These are phyloP conservation scores for Suillia variegata DNA, from an alignment of 2,888 invertebrate species.

Conservation along the genomic window DNA sequence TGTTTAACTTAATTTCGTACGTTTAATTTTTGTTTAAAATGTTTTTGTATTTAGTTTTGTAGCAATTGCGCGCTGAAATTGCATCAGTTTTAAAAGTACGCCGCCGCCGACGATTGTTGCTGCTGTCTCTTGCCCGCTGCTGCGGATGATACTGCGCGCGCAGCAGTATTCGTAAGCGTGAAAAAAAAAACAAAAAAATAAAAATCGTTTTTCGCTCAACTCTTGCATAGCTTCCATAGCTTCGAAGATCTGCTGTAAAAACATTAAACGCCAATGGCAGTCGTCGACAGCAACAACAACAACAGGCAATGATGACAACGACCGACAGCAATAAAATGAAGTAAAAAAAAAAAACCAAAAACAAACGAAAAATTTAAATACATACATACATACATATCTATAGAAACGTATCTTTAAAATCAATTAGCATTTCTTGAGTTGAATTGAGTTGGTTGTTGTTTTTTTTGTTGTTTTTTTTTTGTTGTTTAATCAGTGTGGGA, in stretches of 20 bases:
- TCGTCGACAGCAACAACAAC: neutral
- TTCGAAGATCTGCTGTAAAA: neutral
- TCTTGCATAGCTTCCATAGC: too few relatives aligned
- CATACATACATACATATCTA: too few relatives aligned
- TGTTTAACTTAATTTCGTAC: too few relatives aligned
- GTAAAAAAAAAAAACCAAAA: too few relatives aligned
- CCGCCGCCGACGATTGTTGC: neutral
- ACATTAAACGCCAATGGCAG: neutral
- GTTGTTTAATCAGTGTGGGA: slow-evolving; percentile 26
- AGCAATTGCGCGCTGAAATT: slow-evolving; percentile 18
- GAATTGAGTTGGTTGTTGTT: too few relatives aligned
- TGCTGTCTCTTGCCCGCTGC: neutral
- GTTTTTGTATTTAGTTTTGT: neutral
- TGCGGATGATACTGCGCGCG: neutral
- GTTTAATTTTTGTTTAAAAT: slow-evolving; percentile 5
- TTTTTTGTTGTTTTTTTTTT: too few relatives aligned
- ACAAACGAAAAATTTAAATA: too few relatives aligned
- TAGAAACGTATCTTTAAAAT: slow-evolving; percentile 12
- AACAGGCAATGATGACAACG: neutral
- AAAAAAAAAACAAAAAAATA: too few relatives aligned
- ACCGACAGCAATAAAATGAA: neutral
- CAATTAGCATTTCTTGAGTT: slow-evolving; percentile 19
- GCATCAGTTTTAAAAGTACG: slow-evolving; percentile 23
- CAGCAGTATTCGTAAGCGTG: too few relatives aligned
- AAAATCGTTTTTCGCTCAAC: too few relatives aligned